Base-by-base conservation (phyloP, 2,888 invertebrate species). In the Colletes collaris region DNA sequence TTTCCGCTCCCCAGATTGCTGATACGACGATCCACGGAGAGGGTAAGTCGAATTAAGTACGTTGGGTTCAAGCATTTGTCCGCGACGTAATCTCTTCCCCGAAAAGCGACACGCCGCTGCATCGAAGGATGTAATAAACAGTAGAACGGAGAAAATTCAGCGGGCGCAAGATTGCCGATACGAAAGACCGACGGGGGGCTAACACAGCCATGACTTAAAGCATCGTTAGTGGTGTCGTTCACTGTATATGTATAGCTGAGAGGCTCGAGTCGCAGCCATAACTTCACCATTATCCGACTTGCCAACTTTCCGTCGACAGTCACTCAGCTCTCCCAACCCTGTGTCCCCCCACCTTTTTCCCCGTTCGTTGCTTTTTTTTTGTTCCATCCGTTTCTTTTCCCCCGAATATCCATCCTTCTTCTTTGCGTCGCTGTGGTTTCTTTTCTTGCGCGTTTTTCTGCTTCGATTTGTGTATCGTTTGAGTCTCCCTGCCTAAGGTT, bases 251-350 rank as follows among this genome's bases (percentile, higher is more conserved):
- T 16, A 82, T 62, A 68, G 52, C 70, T 70, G 59, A 63, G 78
- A 67, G 27, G 27, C 76, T 73, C 73, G 79, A 87, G 85, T 86
- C 81, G 69, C 83, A 87, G 86, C 86, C 88, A 92, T 91, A 92
- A 92, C 91, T 91, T 91, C 82, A 83, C 89, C 91, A 92, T 92
- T 92, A 92, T 90, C 90, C 90, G 88, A 90, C 90, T 92, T 91
- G 87, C 86, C 86, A 90, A 90, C 88, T 91, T 90, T 84, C 59
- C 66, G 75, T 62, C 74, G 59, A 60, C 80, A 69, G 77, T 78
- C 77, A 59, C 60, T 81, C 74, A 46, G 53, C 63, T 58, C 66
- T 60, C 63, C 8, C 62, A 3, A 46, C 8, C 44, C 44, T 40
- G 44, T 46, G 44, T 46, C 44, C 10, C 10, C 44, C 10, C 44